Conservation (phyloP, 2,797 vertebrate species). For the Gadopsis bispinosus region DNA sequence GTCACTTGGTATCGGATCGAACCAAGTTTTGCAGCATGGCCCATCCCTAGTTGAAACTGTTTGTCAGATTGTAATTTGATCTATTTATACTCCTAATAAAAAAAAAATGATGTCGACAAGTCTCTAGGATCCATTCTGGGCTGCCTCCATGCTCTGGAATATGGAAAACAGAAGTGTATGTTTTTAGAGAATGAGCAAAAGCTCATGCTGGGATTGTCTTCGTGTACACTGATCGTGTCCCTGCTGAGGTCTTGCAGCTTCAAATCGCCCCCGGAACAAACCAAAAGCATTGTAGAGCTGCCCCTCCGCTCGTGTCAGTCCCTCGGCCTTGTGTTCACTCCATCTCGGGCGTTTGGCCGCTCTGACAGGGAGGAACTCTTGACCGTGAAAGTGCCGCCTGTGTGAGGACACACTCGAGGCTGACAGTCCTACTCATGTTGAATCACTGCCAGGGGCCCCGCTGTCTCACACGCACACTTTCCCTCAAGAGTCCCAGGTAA, state of each 20-base stretch:
- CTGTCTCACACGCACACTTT: conserved; percentile 8
- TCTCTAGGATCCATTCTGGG: not conserved
- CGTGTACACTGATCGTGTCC: not conserved
- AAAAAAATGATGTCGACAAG: not conserved
- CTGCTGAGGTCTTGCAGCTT: conserved; percentile 32
- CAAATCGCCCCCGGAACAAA: conserved; percentile 13
- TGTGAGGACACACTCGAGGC: conserved; percentile 32
- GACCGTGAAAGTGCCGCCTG: conserved; percentile 44
- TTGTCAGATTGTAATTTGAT: not conserved
- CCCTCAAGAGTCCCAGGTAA: conserved; percentile 26
- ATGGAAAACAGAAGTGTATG: not conserved
- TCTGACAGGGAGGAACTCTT: conserved; percentile 22
- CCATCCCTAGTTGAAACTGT: not conserved
- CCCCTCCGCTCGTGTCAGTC: conserved; percentile 7
- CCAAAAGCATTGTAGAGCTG: conserved; percentile 18
- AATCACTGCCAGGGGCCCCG: conserved; percentile 44
- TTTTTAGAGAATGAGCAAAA: not conserved
- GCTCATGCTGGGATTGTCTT: not conserved
- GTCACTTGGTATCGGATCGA: not conserved
- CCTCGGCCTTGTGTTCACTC: not conserved
- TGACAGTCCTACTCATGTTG: conserved; percentile 6
- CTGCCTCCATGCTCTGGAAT: not conserved
- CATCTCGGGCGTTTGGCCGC: conserved; percentile 31
- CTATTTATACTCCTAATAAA: not conserved
- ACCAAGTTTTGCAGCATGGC: not conserved